These are phyloP conservation scores for Catocala sponsa DNA, from an alignment of 2,888 invertebrate genomes.

Conservation along the genomic window DNA sequence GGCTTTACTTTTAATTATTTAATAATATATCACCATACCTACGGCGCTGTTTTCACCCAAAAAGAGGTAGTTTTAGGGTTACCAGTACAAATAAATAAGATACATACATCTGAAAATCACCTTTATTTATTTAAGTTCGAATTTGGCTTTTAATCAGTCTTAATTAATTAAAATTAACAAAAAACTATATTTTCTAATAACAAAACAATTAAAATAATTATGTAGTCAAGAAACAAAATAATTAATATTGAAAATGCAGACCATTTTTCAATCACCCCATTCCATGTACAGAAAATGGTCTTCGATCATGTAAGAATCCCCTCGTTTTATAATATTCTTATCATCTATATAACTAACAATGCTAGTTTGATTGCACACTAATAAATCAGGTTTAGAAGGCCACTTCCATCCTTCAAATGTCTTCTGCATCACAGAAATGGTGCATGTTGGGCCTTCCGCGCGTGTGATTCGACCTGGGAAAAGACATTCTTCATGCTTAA, in stretches of 20 bases:
- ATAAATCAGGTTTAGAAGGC: slow-evolving; percentile 2
- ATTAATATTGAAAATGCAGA: not conserved
- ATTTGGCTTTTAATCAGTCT: slow-evolving; percentile 11
- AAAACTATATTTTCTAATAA: slow-evolving; percentile 11
- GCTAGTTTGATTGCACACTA: not conserved
- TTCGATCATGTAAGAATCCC: not conserved
- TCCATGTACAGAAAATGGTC: not conserved
- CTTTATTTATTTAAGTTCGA: slow-evolving; percentile 11
- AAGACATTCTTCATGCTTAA: not conserved
- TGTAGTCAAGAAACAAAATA: not conserved
- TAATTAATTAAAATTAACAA: slow-evolving; percentile 11
- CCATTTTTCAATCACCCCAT: not conserved
- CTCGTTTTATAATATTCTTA: not conserved
- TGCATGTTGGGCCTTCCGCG: not conserved
- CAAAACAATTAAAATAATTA: slow-evolving; percentile 9
- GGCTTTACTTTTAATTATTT: slow-evolving; percentile 4
- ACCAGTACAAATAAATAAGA: slow-evolving; percentile 11
- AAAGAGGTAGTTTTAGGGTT: slow-evolving; percentile 10
- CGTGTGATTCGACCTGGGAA: slow-evolving; percentile 3
- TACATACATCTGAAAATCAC: slow-evolving; percentile 11
- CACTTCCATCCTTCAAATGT: slow-evolving; percentile 8
- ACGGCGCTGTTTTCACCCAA: slow-evolving; percentile 11
- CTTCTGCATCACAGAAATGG: slow-evolving; percentile 8
- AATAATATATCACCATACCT: slow-evolving; percentile 11
- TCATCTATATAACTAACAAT: not conserved